These are phyloP conservation scores for Eilema griseolum DNA, from an alignment of 2,888 invertebrate genomes.

Conservation along the genomic window DNA sequence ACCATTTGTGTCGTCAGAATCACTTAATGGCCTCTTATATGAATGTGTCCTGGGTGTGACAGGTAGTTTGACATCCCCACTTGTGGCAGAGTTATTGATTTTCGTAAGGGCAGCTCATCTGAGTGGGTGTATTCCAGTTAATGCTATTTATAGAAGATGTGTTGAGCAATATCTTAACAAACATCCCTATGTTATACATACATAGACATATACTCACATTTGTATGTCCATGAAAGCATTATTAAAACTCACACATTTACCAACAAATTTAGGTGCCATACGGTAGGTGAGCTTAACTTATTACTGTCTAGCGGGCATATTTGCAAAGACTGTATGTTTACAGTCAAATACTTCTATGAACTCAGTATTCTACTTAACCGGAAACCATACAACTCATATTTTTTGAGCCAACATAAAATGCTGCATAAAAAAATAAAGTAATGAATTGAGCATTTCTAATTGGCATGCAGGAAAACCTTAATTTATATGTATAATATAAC, in stretches of 20 bases:
- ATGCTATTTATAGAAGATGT: not conserved
- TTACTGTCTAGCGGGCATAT: too few species aligned
- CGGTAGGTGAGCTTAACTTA: too few species aligned
- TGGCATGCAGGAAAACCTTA: too few species aligned
- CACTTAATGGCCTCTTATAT: too few species aligned
- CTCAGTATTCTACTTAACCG: not conserved
- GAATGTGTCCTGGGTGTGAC: too few species aligned
- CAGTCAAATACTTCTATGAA: not conserved
- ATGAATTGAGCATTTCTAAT: too few species aligned
- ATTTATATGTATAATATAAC: too few species aligned
- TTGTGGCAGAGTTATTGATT: not conserved
- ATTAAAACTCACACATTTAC: not conserved
- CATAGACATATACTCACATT: not conserved
- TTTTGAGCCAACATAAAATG: not conserved
- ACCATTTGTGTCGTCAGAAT: too few species aligned
- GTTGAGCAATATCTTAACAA: not conserved
- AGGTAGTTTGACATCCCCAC: not conserved
- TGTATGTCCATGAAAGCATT: not conserved
- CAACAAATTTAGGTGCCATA: too few species aligned
- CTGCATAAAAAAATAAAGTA: not conserved
- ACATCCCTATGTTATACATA: not conserved
- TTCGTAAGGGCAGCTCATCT: not conserved
- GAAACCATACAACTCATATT: not conserved
- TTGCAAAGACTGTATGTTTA: not conserved
- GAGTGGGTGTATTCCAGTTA: not conserved